Evolutionary conservation across 2,888 invertebrate genomes (phyloP).

Genomic region (Euproctis similis): DNA sequence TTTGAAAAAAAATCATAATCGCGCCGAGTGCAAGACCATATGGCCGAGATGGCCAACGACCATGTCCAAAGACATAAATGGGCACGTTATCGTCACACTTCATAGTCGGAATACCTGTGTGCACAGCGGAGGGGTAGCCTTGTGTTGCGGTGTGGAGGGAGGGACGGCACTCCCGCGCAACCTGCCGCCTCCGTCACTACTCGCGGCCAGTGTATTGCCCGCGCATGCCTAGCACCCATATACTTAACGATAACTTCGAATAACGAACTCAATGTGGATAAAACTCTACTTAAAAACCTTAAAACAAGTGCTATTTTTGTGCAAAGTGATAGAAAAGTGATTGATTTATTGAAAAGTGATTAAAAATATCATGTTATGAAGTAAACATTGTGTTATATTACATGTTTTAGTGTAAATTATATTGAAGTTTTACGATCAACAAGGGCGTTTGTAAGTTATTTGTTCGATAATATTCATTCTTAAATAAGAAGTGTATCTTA

Average conservation of each 20-base stretch:
- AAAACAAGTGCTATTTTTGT: constrained; percentile 33
- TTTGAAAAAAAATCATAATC: constrained; percentile 53
- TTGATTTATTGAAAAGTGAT: constrained; percentile 52
- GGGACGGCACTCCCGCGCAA: constrained; percentile 49
- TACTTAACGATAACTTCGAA: constrained; percentile 15
- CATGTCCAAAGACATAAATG: constrained; percentile 74
- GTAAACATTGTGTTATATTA: constrained; percentile 36
- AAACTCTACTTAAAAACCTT: constrained; percentile 34
- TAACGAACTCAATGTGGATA: constrained; percentile 15
- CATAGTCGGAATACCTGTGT: constrained; percentile 64
- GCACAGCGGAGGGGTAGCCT: constrained; percentile 39
- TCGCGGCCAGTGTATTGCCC: constrained; percentile 52
- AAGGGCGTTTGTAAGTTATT: constrained; percentile 47
- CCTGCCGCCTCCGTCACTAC: constrained; percentile 57
- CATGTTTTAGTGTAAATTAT: constrained; percentile 19
- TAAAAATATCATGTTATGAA: constrained; percentile 33
- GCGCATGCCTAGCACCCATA: constrained; percentile 46
- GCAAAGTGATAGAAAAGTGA: constrained; percentile 42
- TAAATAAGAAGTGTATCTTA: no score
- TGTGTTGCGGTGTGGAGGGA: constrained; percentile 30
- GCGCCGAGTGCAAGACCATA: constrained; percentile 56
- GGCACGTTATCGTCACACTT: constrained; percentile 73
- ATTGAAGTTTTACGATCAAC: constrained; percentile 27
- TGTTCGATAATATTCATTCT: no score
- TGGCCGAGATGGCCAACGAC: constrained; percentile 64